A percentile compares a stretch with the other conserved stretches of the same genome.
Conservation (phyloP, 1,140 invertebrate species). For the Zeugodacus cucurbitae region DNA sequence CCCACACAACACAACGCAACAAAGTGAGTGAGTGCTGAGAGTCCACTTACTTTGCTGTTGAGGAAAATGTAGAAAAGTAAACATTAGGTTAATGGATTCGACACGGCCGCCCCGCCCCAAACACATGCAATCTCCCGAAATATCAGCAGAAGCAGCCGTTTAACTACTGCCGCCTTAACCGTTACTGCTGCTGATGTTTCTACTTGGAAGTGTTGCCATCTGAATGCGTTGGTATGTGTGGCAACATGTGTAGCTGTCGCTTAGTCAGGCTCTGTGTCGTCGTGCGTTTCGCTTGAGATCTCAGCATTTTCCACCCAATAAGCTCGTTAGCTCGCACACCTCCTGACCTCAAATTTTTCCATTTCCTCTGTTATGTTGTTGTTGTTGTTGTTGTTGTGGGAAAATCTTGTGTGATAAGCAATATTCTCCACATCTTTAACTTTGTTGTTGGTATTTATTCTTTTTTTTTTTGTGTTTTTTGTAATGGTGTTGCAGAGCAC, state of each 20-base stretch:
- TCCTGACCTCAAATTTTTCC: neutral
- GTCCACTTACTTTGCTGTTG: constrained; percentile 43
- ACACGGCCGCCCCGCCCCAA: constrained; percentile 44
- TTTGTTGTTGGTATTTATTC: neutral
- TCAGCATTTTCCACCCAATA: constrained; percentile 43
- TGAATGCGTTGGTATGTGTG: neutral
- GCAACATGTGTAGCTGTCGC: neutral
- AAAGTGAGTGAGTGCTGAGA: constrained; percentile 40
- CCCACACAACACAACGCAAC: too few species aligned
- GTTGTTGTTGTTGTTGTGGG: constrained; percentile 25
- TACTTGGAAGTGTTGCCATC: neutral
- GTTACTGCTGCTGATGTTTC: neutral
- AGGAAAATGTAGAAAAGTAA: constrained; percentile 64
- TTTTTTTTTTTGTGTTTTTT: neutral
- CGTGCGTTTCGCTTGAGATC: constrained; percentile 37
- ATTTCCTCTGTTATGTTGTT: neutral
- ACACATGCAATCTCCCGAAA: neutral
- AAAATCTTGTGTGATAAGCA: constrained; percentile 43
- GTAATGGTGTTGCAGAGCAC: neutral
- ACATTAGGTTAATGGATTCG: constrained; percentile 66
- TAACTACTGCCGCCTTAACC: neutral
- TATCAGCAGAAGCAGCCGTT: neutral
- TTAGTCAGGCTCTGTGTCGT: neutral
- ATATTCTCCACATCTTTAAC: constrained; percentile 29
- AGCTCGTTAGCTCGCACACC: neutral